Percentiles rank a stretch among this genome's conserved stretches.
Evolutionary conservation across 2,888 invertebrate genomes (phyloP).

Genomic region (Synanthedon andrenaeformis): DNA sequence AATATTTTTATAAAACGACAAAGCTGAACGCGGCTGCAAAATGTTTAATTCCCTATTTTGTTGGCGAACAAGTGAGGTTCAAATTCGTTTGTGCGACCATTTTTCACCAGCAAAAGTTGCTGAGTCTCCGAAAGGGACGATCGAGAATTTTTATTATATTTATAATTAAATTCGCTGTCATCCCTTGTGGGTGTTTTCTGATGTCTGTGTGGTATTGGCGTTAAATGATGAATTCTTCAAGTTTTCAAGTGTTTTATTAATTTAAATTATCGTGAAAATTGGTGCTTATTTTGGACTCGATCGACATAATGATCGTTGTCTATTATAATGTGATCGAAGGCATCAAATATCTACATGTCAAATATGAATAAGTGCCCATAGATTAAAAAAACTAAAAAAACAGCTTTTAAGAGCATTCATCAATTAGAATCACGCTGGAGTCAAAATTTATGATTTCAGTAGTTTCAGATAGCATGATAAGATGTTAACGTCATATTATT

Average conservation of each 20-base stretch:
- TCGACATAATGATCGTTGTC: too few species aligned
- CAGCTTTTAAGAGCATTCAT: too few species aligned
- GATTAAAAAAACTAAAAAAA: too few species aligned
- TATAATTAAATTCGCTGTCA: slow-evolving; percentile 70
- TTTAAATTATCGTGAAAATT: slow-evolving; percentile 16
- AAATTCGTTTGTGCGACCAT: slow-evolving; percentile 33
- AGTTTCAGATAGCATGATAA: too few species aligned
- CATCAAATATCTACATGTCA: too few species aligned
- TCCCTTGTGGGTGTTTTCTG: slow-evolving; percentile 48
- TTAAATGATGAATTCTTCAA: slow-evolving; percentile 43
- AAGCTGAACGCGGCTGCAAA: slow-evolving; percentile 17
- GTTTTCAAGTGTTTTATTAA: slow-evolving; percentile 45
- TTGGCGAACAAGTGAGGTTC: slow-evolving; percentile 25
- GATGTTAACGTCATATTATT: too few species aligned
- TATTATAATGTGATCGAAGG: too few species aligned
- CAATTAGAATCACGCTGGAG: too few species aligned
- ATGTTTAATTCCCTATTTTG: slow-evolving; percentile 13
- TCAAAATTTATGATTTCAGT: too few species aligned
- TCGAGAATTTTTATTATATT: slow-evolving; percentile 64
- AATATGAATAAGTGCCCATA: too few species aligned
- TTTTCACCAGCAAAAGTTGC: slow-evolving; percentile 21
- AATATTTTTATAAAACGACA: slow-evolving; percentile 49
- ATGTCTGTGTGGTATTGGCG: slow-evolving; percentile 61
- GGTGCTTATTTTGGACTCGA: not conserved
- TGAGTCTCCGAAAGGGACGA: slow-evolving; percentile 52